Conservation (phyloP, 2,113 vertebrate species). For the Phalacrocorax carbo region DNA sequence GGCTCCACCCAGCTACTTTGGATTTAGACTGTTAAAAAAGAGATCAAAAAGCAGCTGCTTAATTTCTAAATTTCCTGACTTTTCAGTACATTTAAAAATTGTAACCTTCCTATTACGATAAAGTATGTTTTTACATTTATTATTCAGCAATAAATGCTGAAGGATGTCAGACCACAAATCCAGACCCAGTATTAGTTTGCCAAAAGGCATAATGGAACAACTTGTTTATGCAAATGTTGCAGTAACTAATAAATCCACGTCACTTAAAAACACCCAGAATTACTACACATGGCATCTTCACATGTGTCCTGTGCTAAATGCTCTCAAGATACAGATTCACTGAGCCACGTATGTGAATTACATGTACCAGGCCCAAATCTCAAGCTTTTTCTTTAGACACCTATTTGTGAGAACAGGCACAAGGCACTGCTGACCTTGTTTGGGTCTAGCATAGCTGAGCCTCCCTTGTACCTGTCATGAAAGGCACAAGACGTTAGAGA, state of each 20-base stretch:
- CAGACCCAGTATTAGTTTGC: neutral
- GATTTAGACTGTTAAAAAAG: neutral
- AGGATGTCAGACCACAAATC: conserved; percentile 10
- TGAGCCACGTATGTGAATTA: neutral
- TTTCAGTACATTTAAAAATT: neutral
- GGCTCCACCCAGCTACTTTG: neutral
- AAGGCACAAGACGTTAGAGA: neutral
- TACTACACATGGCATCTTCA: neutral
- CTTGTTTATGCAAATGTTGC: neutral
- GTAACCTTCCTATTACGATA: neutral
- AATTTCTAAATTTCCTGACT: neutral
- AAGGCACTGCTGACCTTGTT: neutral
- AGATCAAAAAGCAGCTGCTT: neutral
- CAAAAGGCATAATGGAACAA: neutral
- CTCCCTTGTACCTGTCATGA: fast-evolving
- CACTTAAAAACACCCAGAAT: neutral
- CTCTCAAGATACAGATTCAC: neutral
- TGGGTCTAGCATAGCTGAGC: neutral
- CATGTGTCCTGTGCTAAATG: neutral
- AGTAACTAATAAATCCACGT: neutral
- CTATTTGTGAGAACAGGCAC: neutral
- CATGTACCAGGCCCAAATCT: neutral
- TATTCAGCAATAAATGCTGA: neutral
- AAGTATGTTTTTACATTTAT: neutral
- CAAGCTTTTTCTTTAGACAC: neutral